Conservation (phyloP, 2,888 invertebrate genomes). For the Papilio elwesi region DNA sequence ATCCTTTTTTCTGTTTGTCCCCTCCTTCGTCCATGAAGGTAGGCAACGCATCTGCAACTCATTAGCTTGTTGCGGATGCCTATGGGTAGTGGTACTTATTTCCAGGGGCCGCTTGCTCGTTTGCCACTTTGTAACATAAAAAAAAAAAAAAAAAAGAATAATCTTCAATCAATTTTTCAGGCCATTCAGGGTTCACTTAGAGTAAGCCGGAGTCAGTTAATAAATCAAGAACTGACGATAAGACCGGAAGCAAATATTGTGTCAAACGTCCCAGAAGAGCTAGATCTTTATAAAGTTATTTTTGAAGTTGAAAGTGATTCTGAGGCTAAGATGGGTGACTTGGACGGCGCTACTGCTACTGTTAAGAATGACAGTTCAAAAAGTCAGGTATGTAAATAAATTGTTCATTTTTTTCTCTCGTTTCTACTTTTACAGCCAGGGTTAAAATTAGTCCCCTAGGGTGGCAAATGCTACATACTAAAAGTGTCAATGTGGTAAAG, state of each 20-base stretch:
- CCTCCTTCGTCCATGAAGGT: no score
- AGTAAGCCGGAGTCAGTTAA: slow-evolving; percentile 71
- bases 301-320: slow-evolving; percentile 76
- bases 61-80: no score
- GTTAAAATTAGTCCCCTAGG: no score
- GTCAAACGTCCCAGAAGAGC: slow-evolving; percentile 74
- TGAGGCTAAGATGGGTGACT: slow-evolving; percentile 68
- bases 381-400: slow-evolving; percentile 55
- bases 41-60: no score
- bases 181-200: slow-evolving; percentile 73
- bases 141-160: background rate
- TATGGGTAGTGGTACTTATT: no score
- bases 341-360: slow-evolving; percentile 55
- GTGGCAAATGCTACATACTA: no score
- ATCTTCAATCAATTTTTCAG: slow-evolving; percentile 54
- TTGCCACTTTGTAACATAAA: no score
- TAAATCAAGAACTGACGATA: slow-evolving; percentile 74
- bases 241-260: slow-evolving; percentile 78
- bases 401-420: background rate
- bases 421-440: no score
- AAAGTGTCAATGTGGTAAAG: no score
- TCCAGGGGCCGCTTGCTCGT: no score
- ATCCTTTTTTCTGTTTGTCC: no score
- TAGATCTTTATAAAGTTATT: slow-evolving; percentile 76
- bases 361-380: slow-evolving; percentile 58